Evolutionary conservation across 2,888 invertebrate genomes (phyloP).

Genomic region (Oeneis ivallda): DNA sequence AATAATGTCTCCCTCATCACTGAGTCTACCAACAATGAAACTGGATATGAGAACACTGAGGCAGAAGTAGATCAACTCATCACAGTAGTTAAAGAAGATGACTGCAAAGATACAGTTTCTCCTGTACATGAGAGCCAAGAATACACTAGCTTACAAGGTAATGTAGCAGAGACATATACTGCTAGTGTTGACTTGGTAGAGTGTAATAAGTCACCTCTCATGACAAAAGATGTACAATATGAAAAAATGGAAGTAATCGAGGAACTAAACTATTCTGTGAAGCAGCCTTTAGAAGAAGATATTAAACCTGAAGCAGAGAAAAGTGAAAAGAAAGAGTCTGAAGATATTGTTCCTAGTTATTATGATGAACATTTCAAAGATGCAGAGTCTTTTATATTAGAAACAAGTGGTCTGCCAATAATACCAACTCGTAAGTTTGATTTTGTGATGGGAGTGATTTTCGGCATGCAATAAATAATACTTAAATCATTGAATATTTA

Average conservation of each 20-base stretch:
- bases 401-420: slow-evolving; percentile 80
- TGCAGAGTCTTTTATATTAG: slow-evolving; percentile 89
- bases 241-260: slow-evolving; percentile 54
- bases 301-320: slow-evolving; percentile 48
- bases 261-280: slow-evolving; percentile 49
- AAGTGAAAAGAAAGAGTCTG: slow-evolving; percentile 57
- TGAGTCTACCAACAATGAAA: slow-evolving; percentile 48
- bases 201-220: slow-evolving; percentile 36
- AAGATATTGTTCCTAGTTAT: slow-evolving; percentile 63
- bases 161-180: slow-evolving; percentile 35
- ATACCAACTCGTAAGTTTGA: slow-evolving; percentile 66
- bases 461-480: slow-evolving; percentile 9
- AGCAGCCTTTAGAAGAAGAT: slow-evolving; percentile 44
- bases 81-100: slow-evolving; percentile 43
- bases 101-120: slow-evolving; percentile 33
- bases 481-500: neutral
- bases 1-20: slow-evolving; percentile 50
- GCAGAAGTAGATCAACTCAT: slow-evolving; percentile 39
- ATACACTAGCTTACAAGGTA: slow-evolving; percentile 47
- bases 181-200: slow-evolving; percentile 38
- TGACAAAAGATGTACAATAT: slow-evolving; percentile 47
- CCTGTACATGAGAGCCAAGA: slow-evolving; percentile 48
- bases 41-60: slow-evolving; percentile 41
- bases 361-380: slow-evolving; percentile 87
- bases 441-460: slow-evolving; percentile 15